Base-by-base conservation (phyloP, 2,113 vertebrate genomes). In the Lophotis ruficrista region DNA sequence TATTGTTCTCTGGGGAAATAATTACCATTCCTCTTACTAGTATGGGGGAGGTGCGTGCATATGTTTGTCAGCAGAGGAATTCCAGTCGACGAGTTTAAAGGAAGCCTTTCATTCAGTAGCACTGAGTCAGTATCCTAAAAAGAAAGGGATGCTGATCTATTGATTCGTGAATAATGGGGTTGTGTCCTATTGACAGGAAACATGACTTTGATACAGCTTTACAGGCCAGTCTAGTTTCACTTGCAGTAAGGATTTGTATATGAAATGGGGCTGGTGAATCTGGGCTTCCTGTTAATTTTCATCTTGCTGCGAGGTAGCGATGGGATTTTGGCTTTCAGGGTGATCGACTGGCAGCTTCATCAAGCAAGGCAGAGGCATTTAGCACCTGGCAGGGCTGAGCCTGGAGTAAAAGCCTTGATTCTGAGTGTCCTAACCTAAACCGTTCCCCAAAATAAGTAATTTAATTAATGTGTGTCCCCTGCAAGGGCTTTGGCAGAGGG, bases 1-100 rank as follows among this genome's bases (percentile, higher is more conserved):
- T 97, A 95, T 95, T 98, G 79, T 97, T 97, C 96, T 97, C 94
- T 73, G 21, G 97, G 94, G 96, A 97, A 98, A 97, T 95, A 93
- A 97, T 98, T 97, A 97, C 91, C 76, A 71, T 97, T 96, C 77
- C 84, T 96, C 71, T 93, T 95, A 87, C 86, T 95, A 60, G 68
- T n/a, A 9, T 60, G 76, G 68, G 62, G 68, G 57, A 65, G 77
- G 93, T 81, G 81, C 58, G 24, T 58, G 84, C 38, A 35, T 68
- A 27, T 91, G 96, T 97, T 97, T 94, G 87, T 96, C 93, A 90
- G 95, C 75, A 89, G 95, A 91, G 87, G 91, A 93, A 81, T 83
- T 94, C 15, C 50, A 91, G 47, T 38, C 0, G 1, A 78, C 2
- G 25, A 61, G 35, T 58, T 92, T 80, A 72, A 91, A 64, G 41